A percentile compares a stretch with the other conserved stretches of the same genome.
Conservation (phyloP, 2,113 vertebrate genomes). For the Chrysemys picta region DNA sequence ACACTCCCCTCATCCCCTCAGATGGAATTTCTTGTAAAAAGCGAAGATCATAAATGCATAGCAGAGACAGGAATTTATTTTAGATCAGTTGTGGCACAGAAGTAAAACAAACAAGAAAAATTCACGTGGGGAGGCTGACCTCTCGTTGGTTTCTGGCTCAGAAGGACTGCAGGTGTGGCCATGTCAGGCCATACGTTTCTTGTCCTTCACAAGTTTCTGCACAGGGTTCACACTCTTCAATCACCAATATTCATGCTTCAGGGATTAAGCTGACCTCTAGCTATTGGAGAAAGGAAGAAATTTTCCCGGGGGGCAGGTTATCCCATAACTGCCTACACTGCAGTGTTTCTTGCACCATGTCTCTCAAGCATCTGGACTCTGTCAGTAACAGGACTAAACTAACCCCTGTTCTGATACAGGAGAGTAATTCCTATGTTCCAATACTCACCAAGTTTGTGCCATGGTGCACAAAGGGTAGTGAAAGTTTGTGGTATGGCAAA, state of each 20-base stretch:
- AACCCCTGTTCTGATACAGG: accelerated
- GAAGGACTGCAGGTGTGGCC: background rate
- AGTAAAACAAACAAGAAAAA: background rate
- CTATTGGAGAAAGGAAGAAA: background rate
- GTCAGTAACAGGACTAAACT: background rate
- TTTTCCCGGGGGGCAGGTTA: background rate
- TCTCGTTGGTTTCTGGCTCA: background rate
- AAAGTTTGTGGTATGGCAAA: background rate
- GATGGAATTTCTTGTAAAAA: background rate
- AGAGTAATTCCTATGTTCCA: background rate
- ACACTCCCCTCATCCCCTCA: background rate
- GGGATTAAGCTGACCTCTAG: background rate
- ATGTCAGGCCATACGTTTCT: background rate
- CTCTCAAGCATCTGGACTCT: background rate
- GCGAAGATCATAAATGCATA: background rate
- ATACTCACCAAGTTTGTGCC: background rate
- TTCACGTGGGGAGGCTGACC: background rate
- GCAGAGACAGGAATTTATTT: background rate
- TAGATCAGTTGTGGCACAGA: background rate
- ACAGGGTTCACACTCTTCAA: background rate
- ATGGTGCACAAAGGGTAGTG: background rate
- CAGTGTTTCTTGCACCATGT: background rate
- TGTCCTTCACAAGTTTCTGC: background rate
- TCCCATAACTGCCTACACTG: background rate
- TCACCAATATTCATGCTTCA: background rate